Conservation (phyloP, 2,888 invertebrate species). For the Cordylochernes scorpioides region DNA sequence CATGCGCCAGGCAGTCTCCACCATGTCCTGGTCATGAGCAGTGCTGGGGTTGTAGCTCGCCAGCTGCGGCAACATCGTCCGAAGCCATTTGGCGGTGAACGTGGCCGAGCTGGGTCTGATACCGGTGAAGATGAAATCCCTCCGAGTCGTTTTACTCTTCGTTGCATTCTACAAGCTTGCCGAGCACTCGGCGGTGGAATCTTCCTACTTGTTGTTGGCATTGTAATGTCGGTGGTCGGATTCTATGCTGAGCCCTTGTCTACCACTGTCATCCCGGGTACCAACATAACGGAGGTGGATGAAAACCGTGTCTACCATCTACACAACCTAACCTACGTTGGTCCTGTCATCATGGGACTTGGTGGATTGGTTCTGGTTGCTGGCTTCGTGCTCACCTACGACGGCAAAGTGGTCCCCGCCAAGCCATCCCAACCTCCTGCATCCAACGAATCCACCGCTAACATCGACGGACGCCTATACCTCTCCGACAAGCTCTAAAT, state of each 20-base stretch:
- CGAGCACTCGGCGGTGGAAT: slow-evolving; percentile 65
- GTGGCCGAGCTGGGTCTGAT: too few relatives aligned
- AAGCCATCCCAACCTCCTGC: too few relatives aligned
- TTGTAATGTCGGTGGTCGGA: slow-evolving; percentile 74
- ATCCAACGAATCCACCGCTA: too few relatives aligned
- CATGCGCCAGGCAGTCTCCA: too few relatives aligned
- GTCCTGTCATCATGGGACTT: slow-evolving; percentile 88
- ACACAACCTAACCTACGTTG: slow-evolving; percentile 75
- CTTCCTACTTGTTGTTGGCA: slow-evolving; percentile 58
- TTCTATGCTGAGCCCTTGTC: slow-evolving; percentile 18
- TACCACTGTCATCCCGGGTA: slow-evolving; percentile 9
- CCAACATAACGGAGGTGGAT: slow-evolving; percentile 17
- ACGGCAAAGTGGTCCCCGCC: slow-evolving; percentile 63
- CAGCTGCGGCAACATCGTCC: slow-evolving; percentile 16
- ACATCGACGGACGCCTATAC: too few relatives aligned
- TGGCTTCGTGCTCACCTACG: slow-evolving; percentile 94
- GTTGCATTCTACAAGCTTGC: too few relatives aligned
- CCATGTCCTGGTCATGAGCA: too few relatives aligned
- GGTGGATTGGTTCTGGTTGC: slow-evolving; percentile 90
- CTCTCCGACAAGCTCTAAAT: too few relatives aligned
- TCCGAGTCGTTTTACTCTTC: too few relatives aligned
- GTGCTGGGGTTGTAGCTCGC: slow-evolving; percentile 16
- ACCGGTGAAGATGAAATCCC: too few relatives aligned
- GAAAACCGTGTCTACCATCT: slow-evolving; percentile 29
- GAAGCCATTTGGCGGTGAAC: too few relatives aligned